Percentiles rank a stretch among this genome's conserved stretches.
phyloP scores from a whole-genome alignment of 2,797 vertebrate species.

The Hozukius guyotensis region DNA sequence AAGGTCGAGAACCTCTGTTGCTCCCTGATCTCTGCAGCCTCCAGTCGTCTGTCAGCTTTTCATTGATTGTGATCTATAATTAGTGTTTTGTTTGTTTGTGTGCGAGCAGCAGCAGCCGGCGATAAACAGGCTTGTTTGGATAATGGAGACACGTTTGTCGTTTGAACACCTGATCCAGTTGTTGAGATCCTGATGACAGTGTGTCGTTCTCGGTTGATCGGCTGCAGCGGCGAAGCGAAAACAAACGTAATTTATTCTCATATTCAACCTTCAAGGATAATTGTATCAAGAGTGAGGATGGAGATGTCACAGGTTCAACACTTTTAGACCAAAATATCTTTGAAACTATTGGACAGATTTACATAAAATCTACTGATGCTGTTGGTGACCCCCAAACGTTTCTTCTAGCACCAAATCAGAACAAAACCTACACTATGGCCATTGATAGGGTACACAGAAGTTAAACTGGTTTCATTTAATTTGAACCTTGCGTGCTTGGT shows the following conservation, averaged over 20 bases:
- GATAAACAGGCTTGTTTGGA: slow-evolving; percentile 24
- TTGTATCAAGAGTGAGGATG: background rate
- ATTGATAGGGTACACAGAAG: too few relatives aligned
- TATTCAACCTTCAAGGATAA: background rate
- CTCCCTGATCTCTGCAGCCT: slow-evolving; percentile 11
- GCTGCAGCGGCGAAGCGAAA: background rate
- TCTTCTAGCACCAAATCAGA: background rate
- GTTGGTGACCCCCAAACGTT: background rate
- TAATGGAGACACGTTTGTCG: slow-evolving; percentile 2
- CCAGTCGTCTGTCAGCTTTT: slow-evolving; percentile 9
- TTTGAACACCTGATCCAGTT: background rate
- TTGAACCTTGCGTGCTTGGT: too few relatives aligned
- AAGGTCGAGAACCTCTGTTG: slow-evolving; percentile 2
- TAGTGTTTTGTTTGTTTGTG: slow-evolving; percentile 32
- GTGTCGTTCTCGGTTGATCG: background rate
- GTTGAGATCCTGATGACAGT: background rate
- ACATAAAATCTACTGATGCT: background rate
- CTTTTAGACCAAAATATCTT: background rate
- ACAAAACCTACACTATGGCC: background rate
- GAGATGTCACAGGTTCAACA: background rate
- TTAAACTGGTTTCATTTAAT: too few relatives aligned
- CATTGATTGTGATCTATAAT: slow-evolving; percentile 49
- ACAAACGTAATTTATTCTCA: background rate
- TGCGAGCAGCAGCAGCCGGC: background rate
- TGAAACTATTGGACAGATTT: background rate